phyloP scores from a whole-genome alignment of 2,113 vertebrate species.

The Piprites chloris region DNA sequence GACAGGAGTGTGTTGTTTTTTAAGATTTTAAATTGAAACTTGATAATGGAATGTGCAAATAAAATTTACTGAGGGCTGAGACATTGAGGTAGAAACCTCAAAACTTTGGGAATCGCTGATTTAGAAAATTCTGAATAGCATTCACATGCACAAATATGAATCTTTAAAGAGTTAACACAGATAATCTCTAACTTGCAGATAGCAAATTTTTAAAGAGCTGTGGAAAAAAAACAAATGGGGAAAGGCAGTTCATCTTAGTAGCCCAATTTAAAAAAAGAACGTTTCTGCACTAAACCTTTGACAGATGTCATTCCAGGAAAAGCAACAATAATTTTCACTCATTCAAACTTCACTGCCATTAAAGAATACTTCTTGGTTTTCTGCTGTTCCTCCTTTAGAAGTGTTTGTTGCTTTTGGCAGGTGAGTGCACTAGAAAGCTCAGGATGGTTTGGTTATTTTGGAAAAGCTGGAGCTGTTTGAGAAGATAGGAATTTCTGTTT shows the following conservation, averaged over 20 bases:
- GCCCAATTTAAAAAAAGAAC: neutral
- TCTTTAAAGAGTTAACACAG: neutral
- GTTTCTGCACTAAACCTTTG: neutral
- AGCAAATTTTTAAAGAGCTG: neutral
- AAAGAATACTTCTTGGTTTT: neutral
- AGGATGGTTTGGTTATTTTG: conserved; percentile 51
- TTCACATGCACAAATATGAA: neutral
- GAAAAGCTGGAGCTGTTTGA: conserved; percentile 3
- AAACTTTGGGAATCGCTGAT: neutral
- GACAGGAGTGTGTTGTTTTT: neutral
- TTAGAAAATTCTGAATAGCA: neutral
- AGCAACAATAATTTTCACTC: neutral
- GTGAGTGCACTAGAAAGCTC: neutral
- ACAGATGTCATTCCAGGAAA: neutral
- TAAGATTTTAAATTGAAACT: neutral
- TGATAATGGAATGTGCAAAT: neutral
- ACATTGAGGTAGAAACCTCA: neutral
- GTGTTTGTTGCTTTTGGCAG: conserved; percentile 43
- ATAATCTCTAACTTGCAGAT: neutral
- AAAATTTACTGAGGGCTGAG: neutral
- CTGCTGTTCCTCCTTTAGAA: neutral
- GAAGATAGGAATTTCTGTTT: conserved; percentile 24
- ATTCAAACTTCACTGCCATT: neutral
- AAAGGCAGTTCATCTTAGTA: neutral
- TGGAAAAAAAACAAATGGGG: neutral